Evolutionary conservation across 2,888 invertebrate genomes (phyloP).

Genomic region (Stenodera caucasica): DNA sequence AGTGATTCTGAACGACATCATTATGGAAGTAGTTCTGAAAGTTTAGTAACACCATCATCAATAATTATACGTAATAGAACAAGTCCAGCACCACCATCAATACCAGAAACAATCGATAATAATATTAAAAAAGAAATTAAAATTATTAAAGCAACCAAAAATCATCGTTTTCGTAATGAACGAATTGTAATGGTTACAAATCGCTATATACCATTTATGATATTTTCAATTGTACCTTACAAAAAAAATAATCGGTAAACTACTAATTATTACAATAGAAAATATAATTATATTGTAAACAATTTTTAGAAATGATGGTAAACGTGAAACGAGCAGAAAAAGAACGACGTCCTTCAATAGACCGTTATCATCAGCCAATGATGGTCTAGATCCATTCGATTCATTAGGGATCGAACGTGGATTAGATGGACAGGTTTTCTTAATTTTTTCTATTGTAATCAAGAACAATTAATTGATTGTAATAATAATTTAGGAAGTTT

Average conservation of each 20-base stretch:
- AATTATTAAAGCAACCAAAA: constrained; percentile 63
- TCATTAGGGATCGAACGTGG: constrained; percentile 79
- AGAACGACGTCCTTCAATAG: constrained; percentile 81
- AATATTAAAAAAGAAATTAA: constrained; percentile 61
- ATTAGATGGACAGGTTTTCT: constrained; percentile 75
- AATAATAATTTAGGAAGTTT: constrained; percentile 68
- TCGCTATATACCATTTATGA: constrained; percentile 77
- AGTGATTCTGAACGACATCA: constrained; percentile 64
- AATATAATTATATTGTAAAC: constrained; percentile 7
- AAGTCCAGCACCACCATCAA: constrained; percentile 53
- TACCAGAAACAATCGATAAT: constrained; percentile 62
- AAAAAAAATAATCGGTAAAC: constrained; percentile 53
- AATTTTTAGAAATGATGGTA: constrained; percentile 37
- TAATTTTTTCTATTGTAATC: constrained; percentile 6
- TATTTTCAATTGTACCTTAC: constrained; percentile 88
- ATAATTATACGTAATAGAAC: constrained; percentile 40
- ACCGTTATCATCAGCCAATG: constrained; percentile 81
- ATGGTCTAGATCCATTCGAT: constrained; percentile 83
- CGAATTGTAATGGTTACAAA: constrained; percentile 79
- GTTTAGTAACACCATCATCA: constrained; percentile 58
- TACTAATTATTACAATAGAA: neutral
- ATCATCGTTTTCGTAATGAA: constrained; percentile 74
- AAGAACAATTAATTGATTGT: constrained; percentile 23
- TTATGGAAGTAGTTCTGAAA: constrained; percentile 78
- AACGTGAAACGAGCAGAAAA: constrained; percentile 61